Conservation (phyloP, 2,797 vertebrate genomes). For the Anguilla marmorata region DNA sequence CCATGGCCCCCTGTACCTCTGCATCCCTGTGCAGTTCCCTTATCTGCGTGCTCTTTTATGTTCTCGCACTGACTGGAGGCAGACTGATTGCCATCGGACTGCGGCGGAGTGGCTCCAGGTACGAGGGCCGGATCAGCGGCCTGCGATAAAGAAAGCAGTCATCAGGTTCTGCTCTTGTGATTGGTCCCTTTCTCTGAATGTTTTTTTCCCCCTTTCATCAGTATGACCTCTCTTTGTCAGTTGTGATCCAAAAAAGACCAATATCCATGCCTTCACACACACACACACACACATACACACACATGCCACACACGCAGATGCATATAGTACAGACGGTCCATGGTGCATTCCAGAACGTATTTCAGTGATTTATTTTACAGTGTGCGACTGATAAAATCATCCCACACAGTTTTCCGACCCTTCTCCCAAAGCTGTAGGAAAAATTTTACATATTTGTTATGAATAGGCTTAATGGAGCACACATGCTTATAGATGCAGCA, state of each 20-base stretch:
- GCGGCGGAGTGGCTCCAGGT: slow-evolving; percentile 61
- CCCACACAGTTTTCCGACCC: not conserved
- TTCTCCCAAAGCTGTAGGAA: not conserved
- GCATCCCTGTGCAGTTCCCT: not conserved
- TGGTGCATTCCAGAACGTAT: not conserved
- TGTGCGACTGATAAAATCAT: not conserved
- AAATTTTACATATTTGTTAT: not conserved
- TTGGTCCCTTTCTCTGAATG: not conserved
- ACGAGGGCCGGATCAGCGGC: slow-evolving; percentile 60
- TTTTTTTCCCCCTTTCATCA: slow-evolving; percentile 36
- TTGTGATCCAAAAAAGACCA: not conserved
- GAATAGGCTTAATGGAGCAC: not conserved
- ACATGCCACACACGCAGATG: not conserved
- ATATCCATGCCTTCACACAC: not conserved
- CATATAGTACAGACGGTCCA: not conserved
- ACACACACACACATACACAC: not conserved
- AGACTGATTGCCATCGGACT: slow-evolving; percentile 67
- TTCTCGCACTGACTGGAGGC: slow-evolving; percentile 38
- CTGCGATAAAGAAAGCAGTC: slow-evolving; percentile 59
- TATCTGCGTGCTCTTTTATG: slow-evolving; percentile 30
- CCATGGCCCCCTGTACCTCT: not conserved
- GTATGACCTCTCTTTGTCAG: slow-evolving; percentile 24
- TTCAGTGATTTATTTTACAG: not conserved
- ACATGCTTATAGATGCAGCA: not conserved
- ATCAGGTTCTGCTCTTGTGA: slow-evolving; percentile 40